phyloP scores from a whole-genome alignment of 2,888 invertebrate species.

The Timema cristinae region DNA sequence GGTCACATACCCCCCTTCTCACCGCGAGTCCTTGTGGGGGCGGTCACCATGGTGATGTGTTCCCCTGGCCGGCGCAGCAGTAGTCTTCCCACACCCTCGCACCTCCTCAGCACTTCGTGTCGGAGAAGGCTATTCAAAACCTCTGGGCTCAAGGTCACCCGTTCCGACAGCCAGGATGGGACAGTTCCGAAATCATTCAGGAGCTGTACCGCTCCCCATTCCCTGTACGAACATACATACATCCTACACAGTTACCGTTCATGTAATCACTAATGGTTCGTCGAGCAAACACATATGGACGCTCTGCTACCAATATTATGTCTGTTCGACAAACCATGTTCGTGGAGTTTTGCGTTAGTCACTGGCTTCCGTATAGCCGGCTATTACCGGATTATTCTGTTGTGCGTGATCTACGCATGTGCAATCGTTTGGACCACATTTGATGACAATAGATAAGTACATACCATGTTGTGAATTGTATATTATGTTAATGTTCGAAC shows the following conservation, averaged over 20 bases:
- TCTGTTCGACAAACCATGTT: too few relatives aligned
- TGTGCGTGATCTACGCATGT: too few relatives aligned
- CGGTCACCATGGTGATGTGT: slow-evolving; percentile 67
- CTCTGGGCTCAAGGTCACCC: slow-evolving; percentile 40
- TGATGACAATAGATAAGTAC: too few relatives aligned
- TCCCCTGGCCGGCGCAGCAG: slow-evolving; percentile 78
- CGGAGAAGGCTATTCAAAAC: slow-evolving; percentile 41
- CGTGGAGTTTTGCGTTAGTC: too few relatives aligned
- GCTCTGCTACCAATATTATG: too few relatives aligned
- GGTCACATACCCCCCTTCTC: too few relatives aligned
- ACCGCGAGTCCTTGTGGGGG: slow-evolving; percentile 40
- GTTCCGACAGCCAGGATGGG: slow-evolving; percentile 63
- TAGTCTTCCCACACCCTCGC: slow-evolving; percentile 80
- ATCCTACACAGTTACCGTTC: not conserved
- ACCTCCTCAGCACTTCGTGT: slow-evolving; percentile 59
- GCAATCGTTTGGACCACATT: too few relatives aligned
- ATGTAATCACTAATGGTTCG: not conserved
- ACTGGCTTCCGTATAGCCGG: too few relatives aligned
- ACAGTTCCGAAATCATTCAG: slow-evolving; percentile 79
- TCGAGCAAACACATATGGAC: too few relatives aligned
- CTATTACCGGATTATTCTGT: too few relatives aligned
- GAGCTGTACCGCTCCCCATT: slow-evolving; percentile 72
- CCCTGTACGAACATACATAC: slow-evolving; percentile 42
- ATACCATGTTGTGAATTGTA: too few relatives aligned
- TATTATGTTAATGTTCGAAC: too few relatives aligned